Base-by-base conservation (phyloP, 2,888 invertebrate species). In the Pristionchus maxplancki region DNA sequence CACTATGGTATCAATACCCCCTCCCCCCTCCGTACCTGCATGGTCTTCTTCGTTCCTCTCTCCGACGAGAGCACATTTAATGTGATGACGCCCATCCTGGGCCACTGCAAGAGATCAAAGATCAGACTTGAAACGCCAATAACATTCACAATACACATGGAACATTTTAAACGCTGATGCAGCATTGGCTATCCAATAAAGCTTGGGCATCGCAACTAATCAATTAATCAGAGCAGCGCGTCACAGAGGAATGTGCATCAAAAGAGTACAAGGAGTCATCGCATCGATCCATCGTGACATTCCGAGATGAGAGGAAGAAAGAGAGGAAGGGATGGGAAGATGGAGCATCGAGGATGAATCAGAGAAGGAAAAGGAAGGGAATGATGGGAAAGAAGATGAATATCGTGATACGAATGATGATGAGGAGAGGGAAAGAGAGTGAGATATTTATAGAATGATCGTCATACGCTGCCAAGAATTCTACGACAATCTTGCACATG, bases 41-140 rank as follows among this genome's bases (percentile, higher is more conserved):
- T 98, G 83, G 91, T 93, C 96, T 99, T 99, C 95, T 97, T 97
- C 94, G 97, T 95, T 92, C 95, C 95, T 92, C 95, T 95, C 89
- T 95, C 96, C 89, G 95, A 94, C 89, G 95, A 95, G 93, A 95
- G 95, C 90, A 96, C 95, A 93, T 95, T 96, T 91, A 96, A 95
- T 90, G 96, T 96, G 89, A 96, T 95, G 90, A 95, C 95, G 90
- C 95, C 95, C 95, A 92, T 92, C 64, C 28, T 82, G 62, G 88
- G 86, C 67, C 28, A 67, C 86, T 86, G 86, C 3, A 86, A 44
- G 37, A 44, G 44, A 78, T 78, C 78, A 44, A n/a, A n/a, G n/a
- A n/a, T n/a, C n/a, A n/a, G n/a, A n/a, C n/a, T n/a, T n/a, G 3
- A 58, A 24, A 8, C 15, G 13, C n/a, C n/a, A 20, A 78, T n/a